phyloP scores from a whole-genome alignment of 2,797 vertebrate species.

The Petrocephalus schoutedeni region DNA sequence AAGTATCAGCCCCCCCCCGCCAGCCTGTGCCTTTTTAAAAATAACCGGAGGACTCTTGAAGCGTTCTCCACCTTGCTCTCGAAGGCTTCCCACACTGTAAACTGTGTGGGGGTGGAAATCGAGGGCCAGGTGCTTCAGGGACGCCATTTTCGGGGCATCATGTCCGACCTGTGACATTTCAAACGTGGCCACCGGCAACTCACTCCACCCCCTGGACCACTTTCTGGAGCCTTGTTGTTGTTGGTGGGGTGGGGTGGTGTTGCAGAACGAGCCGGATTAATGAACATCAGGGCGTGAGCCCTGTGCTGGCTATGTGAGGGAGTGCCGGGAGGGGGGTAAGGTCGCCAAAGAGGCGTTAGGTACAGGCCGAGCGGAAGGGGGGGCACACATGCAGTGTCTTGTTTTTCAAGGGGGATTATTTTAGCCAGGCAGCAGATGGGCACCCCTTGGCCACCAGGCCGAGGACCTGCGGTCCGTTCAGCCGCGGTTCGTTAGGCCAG shows the following conservation, averaged over 20 bases:
- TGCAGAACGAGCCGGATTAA: neutral
- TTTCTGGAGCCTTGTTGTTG: neutral
- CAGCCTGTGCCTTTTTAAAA: neutral
- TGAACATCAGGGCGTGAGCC: neutral
- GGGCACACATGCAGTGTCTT: neutral
- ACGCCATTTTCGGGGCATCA: neutral
- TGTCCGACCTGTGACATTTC: neutral
- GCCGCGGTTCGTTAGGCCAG: neutral
- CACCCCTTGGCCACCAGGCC: neutral
- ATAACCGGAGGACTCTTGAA: neutral
- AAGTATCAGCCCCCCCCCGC: neutral
- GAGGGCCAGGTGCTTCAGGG: neutral
- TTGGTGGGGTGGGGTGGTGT: neutral
- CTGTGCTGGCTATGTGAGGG: neutral
- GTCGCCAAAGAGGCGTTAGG: slow-evolving; percentile 7
- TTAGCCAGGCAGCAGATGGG: neutral
- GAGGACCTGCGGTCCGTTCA: neutral
- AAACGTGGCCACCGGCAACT: neutral
- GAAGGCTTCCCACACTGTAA: neutral
- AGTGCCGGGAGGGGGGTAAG: neutral
- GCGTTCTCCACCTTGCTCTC: neutral
- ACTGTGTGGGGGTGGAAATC: neutral
- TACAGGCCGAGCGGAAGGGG: neutral
- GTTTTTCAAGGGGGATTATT: slow-evolving; percentile 7
- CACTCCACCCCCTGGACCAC: neutral